Evolutionary conservation across 2,888 invertebrate genomes (phyloP), one percentile per base, ranked within the genome.

Genomic region (Synergus japonicus): DNA sequence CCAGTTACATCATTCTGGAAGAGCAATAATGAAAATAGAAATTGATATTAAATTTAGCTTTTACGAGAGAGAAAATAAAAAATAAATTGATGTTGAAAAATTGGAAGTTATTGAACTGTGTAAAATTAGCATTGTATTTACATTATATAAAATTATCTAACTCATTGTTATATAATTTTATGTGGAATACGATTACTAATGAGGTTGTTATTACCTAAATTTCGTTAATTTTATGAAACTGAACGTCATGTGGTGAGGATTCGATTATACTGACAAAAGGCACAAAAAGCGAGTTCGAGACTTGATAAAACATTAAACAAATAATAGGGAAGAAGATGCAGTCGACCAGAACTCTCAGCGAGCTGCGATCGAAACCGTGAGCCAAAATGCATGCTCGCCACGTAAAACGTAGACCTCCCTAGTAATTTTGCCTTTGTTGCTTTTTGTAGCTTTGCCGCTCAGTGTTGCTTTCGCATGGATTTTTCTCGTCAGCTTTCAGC

Each of bases 311-410:
- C 54, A 37, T 49, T 54, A 69, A 73, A 29, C 76, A 65, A 79
- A 44, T 64, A 76, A 37, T 79, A 64, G n/a, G 69, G 58, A 82
- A 67, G 81, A 80, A 81, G 81, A 82, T 73, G 73, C 82, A 79
- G 81, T 58, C 65, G 37, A 79, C 81, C 78, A 83, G 80, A 83
- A 80, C 78, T 73, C 41, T 69, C 82, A 81, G 77, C 79, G 78
- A 82, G 82, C 79, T 82, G 84, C 79, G 65, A 63, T 78, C 81
- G 76, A 83, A 86, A 84, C 87, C 83, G 87, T 87, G 88, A 89
- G 88, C 87, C 81, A 85, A 88, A 83, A 79, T 86, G 88, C 88
- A 88, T 87, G 88, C 77, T 80, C 85, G 78, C 60, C 79, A 69
- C 80, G n/a, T 81, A 78, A 79, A 79, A 65, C 60, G 37, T 76